A percentile compares a stretch with the other conserved stretches of the same genome.
These are phyloP conservation scores for Mesaphorura yosii DNA, from an alignment of 1,140 invertebrate genomes.

Conservation along the genomic window DNA sequence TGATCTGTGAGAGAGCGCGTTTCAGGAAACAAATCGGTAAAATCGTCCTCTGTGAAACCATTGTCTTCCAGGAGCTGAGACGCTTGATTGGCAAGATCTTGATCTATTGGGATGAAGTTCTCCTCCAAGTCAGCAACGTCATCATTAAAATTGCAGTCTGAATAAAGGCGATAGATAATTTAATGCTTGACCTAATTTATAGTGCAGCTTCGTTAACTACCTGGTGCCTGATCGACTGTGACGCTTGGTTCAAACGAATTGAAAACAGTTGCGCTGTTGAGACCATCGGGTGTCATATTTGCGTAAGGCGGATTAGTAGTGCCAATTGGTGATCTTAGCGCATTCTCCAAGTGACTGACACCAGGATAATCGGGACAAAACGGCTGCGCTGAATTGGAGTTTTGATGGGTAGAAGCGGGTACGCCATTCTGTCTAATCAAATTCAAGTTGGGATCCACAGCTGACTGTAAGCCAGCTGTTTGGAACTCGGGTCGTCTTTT, in stretches of 20 bases:
- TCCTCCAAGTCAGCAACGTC: conserved; percentile 29
- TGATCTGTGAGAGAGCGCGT: conserved; percentile 19
- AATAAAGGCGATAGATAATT: conserved; percentile 8
- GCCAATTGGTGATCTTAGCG: too few relatives aligned
- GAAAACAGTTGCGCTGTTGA: conserved; percentile 24
- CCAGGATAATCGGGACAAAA: too few relatives aligned
- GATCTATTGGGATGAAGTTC: conserved; percentile 38
- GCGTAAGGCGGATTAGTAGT: too few relatives aligned
- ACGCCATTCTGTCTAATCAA: too few relatives aligned
- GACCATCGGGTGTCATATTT: conserved; percentile 17
- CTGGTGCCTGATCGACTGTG: conserved; percentile 25
- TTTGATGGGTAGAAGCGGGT: too few relatives aligned
- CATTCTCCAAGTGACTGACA: too few relatives aligned
- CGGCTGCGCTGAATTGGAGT: too few relatives aligned
- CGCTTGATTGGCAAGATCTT: conserved; percentile 40
- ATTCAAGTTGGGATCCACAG: too few relatives aligned
- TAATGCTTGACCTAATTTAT: conserved; percentile 2
- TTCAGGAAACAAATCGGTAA: conserved; percentile 65
- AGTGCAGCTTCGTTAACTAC: conserved; percentile 26
- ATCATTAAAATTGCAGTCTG: conserved; percentile 29
- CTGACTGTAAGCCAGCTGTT: too few relatives aligned
- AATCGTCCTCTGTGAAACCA: conserved; percentile 77
- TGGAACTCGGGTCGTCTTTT: too few relatives aligned
- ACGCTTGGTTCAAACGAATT: too few relatives aligned
- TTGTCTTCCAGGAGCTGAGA: conserved; percentile 59